Conservation (phyloP, 92 coral and sea anemone species). For the Actinernus sp. region DNA sequence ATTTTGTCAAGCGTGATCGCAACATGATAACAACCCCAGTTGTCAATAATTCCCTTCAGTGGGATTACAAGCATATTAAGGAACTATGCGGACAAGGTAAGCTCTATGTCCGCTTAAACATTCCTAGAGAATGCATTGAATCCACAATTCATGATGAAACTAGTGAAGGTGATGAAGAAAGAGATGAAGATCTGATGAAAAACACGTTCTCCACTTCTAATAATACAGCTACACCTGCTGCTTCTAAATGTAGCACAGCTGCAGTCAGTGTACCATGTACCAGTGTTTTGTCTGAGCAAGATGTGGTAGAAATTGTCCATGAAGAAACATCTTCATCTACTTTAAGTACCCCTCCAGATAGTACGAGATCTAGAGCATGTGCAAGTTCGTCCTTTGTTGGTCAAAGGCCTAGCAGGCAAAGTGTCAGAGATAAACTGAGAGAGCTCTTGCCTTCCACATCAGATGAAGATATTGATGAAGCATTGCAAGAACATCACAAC, state of each 20-base stretch:
- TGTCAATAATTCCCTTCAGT: conserved; percentile 9
- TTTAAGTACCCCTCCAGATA: not conserved
- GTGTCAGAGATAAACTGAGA: conserved; percentile 25
- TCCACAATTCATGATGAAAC: conserved; percentile 5
- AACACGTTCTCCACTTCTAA: not conserved
- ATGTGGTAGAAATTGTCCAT: not conserved
- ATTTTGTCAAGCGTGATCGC: conserved; percentile 55
- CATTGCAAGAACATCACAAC: conserved; percentile 31
- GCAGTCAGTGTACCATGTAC: too few species aligned
- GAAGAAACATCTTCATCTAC: not conserved
- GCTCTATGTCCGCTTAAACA: conserved; percentile 9
- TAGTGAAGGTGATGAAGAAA: conserved; percentile 20
- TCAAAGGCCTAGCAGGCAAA: not conserved
- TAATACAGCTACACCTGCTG: too few species aligned
- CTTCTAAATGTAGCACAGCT: too few species aligned
- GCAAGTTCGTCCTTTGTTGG: too few species aligned
- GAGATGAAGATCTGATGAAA: conserved; percentile 21
- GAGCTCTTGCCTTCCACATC: conserved; percentile 60
- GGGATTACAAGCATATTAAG: conserved; percentile 21
- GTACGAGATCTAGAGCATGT: not conserved
- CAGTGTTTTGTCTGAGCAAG: not conserved
- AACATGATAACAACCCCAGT: conserved; percentile 26
- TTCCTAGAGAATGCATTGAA: conserved; percentile 54
- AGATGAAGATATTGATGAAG: conserved; percentile 53
- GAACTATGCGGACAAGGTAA: conserved; percentile 15